Percentiles rank a stretch among this genome's conserved stretches.
Evolutionary conservation across 1,140 invertebrate genomes (phyloP).

Genomic region (Monochamus saltuarius): DNA sequence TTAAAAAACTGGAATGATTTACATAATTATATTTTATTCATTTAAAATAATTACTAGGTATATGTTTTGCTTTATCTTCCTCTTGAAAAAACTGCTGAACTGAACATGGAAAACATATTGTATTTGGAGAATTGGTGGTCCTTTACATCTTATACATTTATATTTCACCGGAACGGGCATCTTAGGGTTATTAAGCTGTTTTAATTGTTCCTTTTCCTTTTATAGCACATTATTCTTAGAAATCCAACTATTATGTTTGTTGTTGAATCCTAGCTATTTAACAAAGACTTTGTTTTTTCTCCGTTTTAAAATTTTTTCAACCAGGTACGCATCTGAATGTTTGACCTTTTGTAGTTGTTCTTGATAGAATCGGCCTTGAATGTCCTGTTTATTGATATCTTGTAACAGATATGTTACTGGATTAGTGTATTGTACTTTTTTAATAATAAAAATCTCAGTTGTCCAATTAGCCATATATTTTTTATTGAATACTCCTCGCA

Average conservation of each 20-base stretch:
- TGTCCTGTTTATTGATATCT: slow-evolving; percentile 17
- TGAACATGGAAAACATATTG: no score
- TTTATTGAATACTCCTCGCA: slow-evolving; percentile 36
- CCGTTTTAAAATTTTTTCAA: slow-evolving; percentile 42
- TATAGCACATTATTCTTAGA: no score
- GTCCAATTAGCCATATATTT: slow-evolving; percentile 38
- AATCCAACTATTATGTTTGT: slow-evolving; percentile 12
- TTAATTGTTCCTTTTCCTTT: no score
- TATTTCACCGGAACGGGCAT: no score
- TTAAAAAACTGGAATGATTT: no score
- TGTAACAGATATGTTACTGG: slow-evolving; percentile 28
- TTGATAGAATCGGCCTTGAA: slow-evolving; percentile 38
- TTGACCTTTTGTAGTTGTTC: slow-evolving; percentile 33
- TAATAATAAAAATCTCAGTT: slow-evolving; percentile 40
- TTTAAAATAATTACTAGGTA: no score
- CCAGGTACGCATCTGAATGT: slow-evolving; percentile 42
- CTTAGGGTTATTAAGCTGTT: no score
- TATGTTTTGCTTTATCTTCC: no score
- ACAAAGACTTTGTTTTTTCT: slow-evolving; percentile 39
- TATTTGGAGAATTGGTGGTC: no score
- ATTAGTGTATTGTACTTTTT: slow-evolving; percentile 25
- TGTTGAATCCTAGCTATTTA: slow-evolving; percentile 41
- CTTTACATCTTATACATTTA: no score
- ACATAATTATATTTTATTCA: no score
- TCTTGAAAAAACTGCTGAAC: no score